Base-by-base conservation (phyloP, 2,888 invertebrate genomes). In the Polymixis lichenea region DNA sequence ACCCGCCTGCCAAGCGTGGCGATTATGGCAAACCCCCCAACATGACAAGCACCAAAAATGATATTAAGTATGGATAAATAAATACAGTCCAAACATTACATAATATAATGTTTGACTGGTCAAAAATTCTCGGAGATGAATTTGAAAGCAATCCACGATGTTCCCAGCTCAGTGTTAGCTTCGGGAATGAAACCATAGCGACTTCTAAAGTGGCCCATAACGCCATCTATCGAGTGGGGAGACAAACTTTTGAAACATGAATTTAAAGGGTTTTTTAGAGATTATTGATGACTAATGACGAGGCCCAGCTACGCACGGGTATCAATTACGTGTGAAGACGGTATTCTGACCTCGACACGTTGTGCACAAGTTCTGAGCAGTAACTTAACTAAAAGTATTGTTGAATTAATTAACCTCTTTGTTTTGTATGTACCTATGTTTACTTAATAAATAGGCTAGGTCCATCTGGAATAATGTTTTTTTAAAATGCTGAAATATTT, bases 51-150 rank as follows among this genome's bases (percentile, higher is more conserved):
- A n/a, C n/a, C n/a, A n/a, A n/a, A n/a, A n/a, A n/a, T n/a, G n/a
- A n/a, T n/a, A n/a, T n/a, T n/a, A n/a, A n/a, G n/a, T 32, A 32
- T 32, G 32, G 4, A 32, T 32, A 32, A 32, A 4, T 32, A 43
- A 56, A 56, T 56, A 25, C 25, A 56, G n/a, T n/a, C 55, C n/a
- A 56, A 56, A 56, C 56, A 56, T 56, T 56, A 56, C 15, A n/a
- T n/a, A n/a, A n/a, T 55, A 55, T 0, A 56, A 56, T 56, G 56
- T 25, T n/a, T 56, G 56, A 25, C 56, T 56, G 15, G 56, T 56
- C 8, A n/a, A 25, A 56, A 56, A 56, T 25, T 13, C 15, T 32
- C 7, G 32, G 2, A 32, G 17, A 8, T 17, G 8, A 17, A 17
- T 58, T 25, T 25, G 56, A 7, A 25, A 56, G 15, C 25, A 25